Base-by-base conservation (phyloP, 2,797 vertebrate species). In the Scolopax rusticola region DNA sequence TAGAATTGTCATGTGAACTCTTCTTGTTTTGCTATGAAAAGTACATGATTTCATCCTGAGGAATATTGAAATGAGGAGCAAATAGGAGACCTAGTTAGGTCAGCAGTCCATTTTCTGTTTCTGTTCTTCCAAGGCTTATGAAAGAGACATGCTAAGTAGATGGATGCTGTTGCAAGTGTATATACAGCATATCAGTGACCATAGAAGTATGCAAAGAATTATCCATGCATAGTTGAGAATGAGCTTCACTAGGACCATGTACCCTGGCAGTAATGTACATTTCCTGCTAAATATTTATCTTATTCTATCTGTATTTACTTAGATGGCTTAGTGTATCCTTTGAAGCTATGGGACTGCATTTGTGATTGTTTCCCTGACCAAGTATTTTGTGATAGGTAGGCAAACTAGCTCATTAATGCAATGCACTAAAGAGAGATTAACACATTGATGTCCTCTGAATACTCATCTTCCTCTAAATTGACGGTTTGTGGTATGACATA, bases 91-190 rank as follows among this genome's bases (percentile, higher is more conserved):
- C 1, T 87, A 59, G 21, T 69, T 53, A 47, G 19, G 21, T 75
- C 61, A 84, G 12, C 71, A 61, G 65, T 36, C 84, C 41, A 78
- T 89, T 75, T 73, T 88, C 56, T 67, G 5, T 86, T 95, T 86
- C 51, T 94, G 28, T 23, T 96, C 96, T 91, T 80, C 63, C n/a
- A 79, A 64, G 87, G 91, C 59, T 65, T 56, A 13, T 36, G 10
- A 25, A 76, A 74, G 36, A 90, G 15, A n/a, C 68, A 30, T 19
- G 24, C 15, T 38, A 56, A 70, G 53, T 13, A 17, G 36, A 19
- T 8, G 33, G 53, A 54, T 43, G 56, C 45, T 89, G 28, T 70
- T 92, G 59, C 30, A 78, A 78, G 16, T 56, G 21, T 73, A n/a
- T 50, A 40, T 41, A 40, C 30, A 75, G 40, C 53, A 27, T 63